Conservation (phyloP, 2,888 invertebrate species). For the Hemicrepidius hirtus region DNA sequence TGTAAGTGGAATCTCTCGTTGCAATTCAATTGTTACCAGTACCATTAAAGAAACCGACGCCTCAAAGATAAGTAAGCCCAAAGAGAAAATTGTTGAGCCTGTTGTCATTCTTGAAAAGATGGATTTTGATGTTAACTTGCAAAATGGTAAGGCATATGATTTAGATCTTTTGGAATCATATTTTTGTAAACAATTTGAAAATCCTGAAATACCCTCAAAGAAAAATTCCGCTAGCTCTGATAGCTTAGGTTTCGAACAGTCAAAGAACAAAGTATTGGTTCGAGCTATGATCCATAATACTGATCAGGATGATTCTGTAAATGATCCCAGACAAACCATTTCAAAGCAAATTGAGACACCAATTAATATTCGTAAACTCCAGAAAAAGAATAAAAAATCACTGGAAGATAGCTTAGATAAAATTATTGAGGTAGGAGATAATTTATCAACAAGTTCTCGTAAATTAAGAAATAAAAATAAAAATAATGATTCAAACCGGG, state of each 20-base stretch:
- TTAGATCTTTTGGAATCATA: constrained; percentile 44
- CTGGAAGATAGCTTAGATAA: too few species aligned
- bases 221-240: too few species aligned
- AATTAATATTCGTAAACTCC: too few species aligned
- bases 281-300: too few species aligned
- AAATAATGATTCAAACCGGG: too few species aligned
- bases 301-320: too few species aligned
- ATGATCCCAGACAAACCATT: not conserved
- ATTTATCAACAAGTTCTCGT: not conserved
- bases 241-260: too few species aligned
- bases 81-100: not conserved
- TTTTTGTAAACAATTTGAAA: constrained; percentile 25
- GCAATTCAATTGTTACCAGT: not conserved
- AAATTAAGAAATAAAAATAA: constrained; percentile 1
- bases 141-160: constrained; percentile 29
- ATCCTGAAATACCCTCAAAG: not conserved
- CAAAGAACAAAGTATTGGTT: not conserved
- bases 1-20: constrained; percentile 28
- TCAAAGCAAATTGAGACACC: too few species aligned
- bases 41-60: not conserved
- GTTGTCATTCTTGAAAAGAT: not conserved
- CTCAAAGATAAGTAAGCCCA: not conserved
- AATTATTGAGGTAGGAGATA: too few species aligned
- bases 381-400: too few species aligned
- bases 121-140: not conserved